Evolutionary conservation across 2,113 vertebrate species (phyloP), one percentile per base, ranked within the genome.

Genomic region (Diadophis punctatus): DNA sequence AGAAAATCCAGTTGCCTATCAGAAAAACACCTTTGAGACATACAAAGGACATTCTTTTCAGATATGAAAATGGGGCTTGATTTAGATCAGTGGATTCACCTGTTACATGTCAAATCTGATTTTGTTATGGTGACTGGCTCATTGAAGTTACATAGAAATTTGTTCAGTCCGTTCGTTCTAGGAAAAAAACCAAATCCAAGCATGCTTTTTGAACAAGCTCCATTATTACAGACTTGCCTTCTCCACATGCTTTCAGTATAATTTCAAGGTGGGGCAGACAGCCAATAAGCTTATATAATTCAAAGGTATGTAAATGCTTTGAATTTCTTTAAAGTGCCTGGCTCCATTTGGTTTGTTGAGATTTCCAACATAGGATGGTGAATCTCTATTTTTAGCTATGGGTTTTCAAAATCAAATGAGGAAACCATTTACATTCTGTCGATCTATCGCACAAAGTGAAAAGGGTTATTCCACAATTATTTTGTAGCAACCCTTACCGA

Each of bases 131-230:
- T 23, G 39, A 93, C 63, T 25, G n/a, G 39, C 63, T 90, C 86
- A 20, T 11, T 30, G 6, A 16, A 16, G 14, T 53, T 85, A 23
- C 25, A 2, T 89, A 89, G 27, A 87, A 51, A 43, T 52, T 18
- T 55, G 25, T 55, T 27, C 30, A 34, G 20, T 22, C 18, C 48
- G 51, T 84, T 58, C 30, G 9, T 51, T 52, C 39, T 85, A 91
- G 30, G 48, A 51, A 63, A 55, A 74, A 58, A 90, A 5, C 68
- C 2, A 63, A 48, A 9, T 56, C 34, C 25, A 46, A 86, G 80
- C 58, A 91, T 91, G 85, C 91, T 51, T 87, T 92, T 80, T 89
- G 60, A 52, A 63, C 39, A 46, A 58, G 53, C 48, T 89, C 52
- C 52, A 58, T 92, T 39, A 27, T 52, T 23, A 46, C 86, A 88